Percentiles rank a stretch among this genome's conserved stretches.
These are phyloP conservation scores for Zaprionus bogoriensis DNA, from an alignment of 2,888 invertebrate genomes.

Conservation along the genomic window DNA sequence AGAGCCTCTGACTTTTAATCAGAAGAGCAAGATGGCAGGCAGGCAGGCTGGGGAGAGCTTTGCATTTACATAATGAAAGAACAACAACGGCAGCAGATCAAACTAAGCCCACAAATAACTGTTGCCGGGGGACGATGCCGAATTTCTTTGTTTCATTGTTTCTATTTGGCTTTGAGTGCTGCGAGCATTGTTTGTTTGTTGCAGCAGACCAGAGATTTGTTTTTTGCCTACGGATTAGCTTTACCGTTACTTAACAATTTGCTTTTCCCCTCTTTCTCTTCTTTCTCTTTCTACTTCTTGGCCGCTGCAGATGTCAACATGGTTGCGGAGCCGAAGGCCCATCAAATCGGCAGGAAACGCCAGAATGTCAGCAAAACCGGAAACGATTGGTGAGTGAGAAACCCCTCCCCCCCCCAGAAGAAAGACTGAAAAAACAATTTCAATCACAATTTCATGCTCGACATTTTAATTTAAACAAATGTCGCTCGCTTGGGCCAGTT, in stretches of 20 bases:
- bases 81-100: conserved; percentile 31
- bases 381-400: conserved; percentile 85
- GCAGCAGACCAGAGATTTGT: neutral
- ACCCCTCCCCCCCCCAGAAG: too few species aligned
- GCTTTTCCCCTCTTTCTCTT: neutral
- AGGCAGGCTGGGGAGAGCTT: conserved; percentile 6
- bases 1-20: conserved; percentile 56
- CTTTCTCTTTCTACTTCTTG: conserved; percentile 19
- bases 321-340: conserved; percentile 88
- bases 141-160: conserved; percentile 24
- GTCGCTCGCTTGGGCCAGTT: conserved; percentile 22
- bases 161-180: neutral
- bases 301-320: conserved; percentile 86
- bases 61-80: conserved; percentile 67
- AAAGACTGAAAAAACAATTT: conserved; percentile 8
- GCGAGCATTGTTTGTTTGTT: neutral
- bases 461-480: conserved; percentile 69
- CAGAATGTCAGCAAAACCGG: conserved; percentile 86
- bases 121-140: conserved; percentile 31
- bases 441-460: conserved; percentile 48
- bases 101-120: conserved; percentile 5
- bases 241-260: neutral
- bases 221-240: conserved; percentile 1
- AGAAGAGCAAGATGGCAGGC: conserved; percentile 14
- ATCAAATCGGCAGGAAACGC: conserved; percentile 86